A percentile compares a stretch with the other conserved stretches of the same genome.
phyloP scores from a whole-genome alignment of 2,113 vertebrate genomes.

The Callipepla californica region DNA sequence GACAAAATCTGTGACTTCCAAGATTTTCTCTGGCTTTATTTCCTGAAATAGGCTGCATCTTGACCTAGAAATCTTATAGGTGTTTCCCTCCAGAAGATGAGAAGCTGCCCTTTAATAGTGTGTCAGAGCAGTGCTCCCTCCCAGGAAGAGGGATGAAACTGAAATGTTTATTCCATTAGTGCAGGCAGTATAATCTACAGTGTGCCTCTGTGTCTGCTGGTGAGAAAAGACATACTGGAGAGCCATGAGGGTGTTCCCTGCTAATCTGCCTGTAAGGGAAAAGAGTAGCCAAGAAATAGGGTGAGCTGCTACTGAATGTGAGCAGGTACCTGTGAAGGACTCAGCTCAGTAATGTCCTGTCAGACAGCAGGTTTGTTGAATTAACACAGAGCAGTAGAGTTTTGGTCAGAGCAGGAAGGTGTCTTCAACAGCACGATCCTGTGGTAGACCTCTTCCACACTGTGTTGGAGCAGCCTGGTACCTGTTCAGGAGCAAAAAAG shows the following conservation, averaged over 20 bases:
- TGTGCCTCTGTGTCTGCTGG: not conserved
- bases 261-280: not conserved
- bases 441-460: not conserved
- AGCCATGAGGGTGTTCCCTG: not conserved
- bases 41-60: not conserved
- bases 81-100: not conserved
- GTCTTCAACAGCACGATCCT: not conserved
- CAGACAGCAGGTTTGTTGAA: not conserved
- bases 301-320: not conserved
- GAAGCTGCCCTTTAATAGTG: not conserved
- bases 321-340: not conserved
- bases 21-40: not conserved
- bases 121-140: not conserved
- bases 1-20: constrained; percentile 1
- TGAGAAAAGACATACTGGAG: not conserved
- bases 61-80: not conserved
- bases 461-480: not conserved
- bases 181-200: not conserved
- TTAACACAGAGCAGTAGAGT: not conserved
- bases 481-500: not conserved
- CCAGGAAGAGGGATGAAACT: not conserved
- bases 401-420: not conserved
- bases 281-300: not conserved
- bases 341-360: not conserved
- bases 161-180: fast-evolving